These are phyloP conservation scores for Mastomys coucha DNA, from an alignment of 2,113 vertebrate species.

Conservation along the genomic window DNA sequence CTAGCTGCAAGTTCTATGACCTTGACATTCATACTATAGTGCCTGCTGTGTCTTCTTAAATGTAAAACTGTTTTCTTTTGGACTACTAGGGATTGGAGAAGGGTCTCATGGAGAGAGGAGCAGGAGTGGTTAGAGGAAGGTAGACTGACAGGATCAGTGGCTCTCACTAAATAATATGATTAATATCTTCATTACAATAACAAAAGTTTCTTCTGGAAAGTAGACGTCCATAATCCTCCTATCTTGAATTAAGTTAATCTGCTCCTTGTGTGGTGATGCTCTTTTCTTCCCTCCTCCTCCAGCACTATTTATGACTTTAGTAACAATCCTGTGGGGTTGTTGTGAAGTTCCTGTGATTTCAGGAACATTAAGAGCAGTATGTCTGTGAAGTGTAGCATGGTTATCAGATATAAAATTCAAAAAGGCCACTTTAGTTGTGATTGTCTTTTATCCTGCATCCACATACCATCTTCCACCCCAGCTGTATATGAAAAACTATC, in stretches of 20 bases:
- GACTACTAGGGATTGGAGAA: not conserved
- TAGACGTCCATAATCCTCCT: not conserved
- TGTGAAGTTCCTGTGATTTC: not conserved
- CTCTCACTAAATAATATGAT: not conserved
- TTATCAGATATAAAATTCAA: not conserved
- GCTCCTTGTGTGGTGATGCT: not conserved
- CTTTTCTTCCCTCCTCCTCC: not conserved
- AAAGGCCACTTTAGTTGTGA: not conserved
- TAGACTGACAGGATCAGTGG: not conserved
- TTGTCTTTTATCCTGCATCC: not conserved
- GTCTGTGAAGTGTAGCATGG: rapidly evolving
- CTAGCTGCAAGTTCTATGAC: not conserved
- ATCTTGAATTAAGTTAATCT: not conserved
- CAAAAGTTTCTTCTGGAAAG: not conserved
- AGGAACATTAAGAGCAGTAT: not conserved
- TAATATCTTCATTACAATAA: not conserved
- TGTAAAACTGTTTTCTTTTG: not conserved
- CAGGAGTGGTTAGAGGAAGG: not conserved
- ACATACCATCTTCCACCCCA: not conserved
- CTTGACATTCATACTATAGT: not conserved
- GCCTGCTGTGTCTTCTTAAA: not conserved
- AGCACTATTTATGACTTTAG: not conserved
- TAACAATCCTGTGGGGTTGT: not conserved
- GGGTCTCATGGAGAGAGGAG: not conserved
- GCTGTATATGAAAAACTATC: not conserved